Conservation (phyloP, 2,113 vertebrate species). For the Sminthopsis crassicaudata region DNA sequence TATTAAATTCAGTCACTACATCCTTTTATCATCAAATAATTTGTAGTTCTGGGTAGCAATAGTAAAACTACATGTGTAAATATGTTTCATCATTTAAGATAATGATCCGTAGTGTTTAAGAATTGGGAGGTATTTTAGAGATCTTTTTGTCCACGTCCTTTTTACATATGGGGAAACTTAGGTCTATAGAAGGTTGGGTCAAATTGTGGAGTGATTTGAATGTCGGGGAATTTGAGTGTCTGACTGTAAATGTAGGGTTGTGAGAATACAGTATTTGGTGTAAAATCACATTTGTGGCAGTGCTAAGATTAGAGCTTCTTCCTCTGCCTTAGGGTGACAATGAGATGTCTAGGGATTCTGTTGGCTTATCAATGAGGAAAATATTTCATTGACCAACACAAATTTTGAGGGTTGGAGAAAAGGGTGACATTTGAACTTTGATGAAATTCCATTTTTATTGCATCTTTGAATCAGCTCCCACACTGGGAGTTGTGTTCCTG, state of each 20-base stretch:
- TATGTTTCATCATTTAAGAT: background rate
- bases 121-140: background rate
- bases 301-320: background rate
- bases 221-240: background rate
- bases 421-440: background rate
- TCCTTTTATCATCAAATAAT: background rate
- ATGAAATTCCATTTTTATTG: background rate
- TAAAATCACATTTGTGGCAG: background rate
- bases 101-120: conserved; percentile 22
- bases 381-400: background rate
- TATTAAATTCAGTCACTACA: background rate
- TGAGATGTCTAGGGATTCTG: background rate
- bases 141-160: background rate
- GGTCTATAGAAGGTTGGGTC: background rate
- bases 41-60: background rate
- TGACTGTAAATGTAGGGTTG: background rate
- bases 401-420: background rate
- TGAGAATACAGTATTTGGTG: background rate
- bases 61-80: background rate
- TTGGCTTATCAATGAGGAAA: background rate
- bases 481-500: background rate
- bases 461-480: background rate
- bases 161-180: background rate
- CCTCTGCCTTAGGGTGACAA: background rate
- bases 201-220: background rate